Evolutionary conservation across 1,140 invertebrate species (phyloP).

Genomic region (Leptinotarsa lineolata): DNA sequence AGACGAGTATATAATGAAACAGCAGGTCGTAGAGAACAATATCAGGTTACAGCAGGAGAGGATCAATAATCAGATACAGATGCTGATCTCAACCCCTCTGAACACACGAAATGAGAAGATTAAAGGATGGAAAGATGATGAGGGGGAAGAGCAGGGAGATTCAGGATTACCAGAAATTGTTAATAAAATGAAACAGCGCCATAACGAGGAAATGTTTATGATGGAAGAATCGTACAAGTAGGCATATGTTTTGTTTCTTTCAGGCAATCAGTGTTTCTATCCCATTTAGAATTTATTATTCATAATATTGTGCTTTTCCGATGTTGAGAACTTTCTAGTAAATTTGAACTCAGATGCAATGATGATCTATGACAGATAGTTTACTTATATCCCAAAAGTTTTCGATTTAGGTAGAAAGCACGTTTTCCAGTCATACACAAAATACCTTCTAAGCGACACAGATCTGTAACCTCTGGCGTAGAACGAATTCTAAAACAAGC

Average conservation of each 20-base stretch:
- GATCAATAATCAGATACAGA: conserved; percentile 60
- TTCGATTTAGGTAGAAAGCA: no score
- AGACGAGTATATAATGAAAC: conserved; percentile 58
- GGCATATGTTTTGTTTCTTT: conserved; percentile 23
- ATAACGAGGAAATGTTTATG: conserved; percentile 59
- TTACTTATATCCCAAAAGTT: no score
- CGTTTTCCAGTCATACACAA: no score
- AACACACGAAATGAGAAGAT: conserved; percentile 22
- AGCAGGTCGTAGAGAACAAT: conserved; percentile 59
- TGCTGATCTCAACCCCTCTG: conserved; percentile 54
- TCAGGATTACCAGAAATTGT: conserved; percentile 37
- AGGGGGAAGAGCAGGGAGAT: conserved; percentile 11
- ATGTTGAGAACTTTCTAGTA: no score
- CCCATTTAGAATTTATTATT: no score
- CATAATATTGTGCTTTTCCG: no score
- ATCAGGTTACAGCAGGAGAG: conserved; percentile 59
- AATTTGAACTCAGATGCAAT: no score
- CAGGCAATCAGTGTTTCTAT: no score
- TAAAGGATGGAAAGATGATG: conserved; percentile 37
- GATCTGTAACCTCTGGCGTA: no score
- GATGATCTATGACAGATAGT: no score
- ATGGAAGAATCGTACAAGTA: conserved; percentile 60
- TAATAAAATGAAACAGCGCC: conserved; percentile 55
- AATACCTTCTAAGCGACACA: no score
- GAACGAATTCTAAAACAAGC: no score